These are phyloP conservation scores for Synanthedon formicaeformis DNA, from an alignment of 2,888 invertebrate species.

Conservation along the genomic window DNA sequence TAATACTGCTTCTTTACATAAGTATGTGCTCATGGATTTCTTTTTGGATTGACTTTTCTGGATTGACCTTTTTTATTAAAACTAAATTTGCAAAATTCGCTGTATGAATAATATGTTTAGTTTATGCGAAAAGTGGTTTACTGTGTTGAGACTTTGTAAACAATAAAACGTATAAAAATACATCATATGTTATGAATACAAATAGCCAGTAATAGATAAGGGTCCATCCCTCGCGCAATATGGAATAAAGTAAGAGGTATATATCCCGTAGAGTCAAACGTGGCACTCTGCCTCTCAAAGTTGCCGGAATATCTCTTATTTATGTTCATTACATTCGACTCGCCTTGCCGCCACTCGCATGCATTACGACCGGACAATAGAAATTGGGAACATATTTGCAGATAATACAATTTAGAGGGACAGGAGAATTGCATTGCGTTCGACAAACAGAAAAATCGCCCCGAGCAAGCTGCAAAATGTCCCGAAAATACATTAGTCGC, in stretches of 20 bases:
- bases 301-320: conserved; percentile 41
- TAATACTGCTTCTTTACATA: too few species aligned
- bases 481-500: conserved; percentile 68
- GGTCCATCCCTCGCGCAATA: conserved; percentile 5
- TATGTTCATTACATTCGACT: conserved; percentile 55
- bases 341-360: conserved; percentile 33
- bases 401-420: conserved; percentile 63
- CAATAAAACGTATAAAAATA: conserved; percentile 1
- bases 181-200: conserved; percentile 9
- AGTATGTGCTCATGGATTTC: too few species aligned
- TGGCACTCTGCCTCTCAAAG: conserved; percentile 23
- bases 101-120: too few species aligned
- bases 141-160: not conserved
- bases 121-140: not conserved
- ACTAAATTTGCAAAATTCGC: too few species aligned
- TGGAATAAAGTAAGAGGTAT: conserved; percentile 27
- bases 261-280: conserved; percentile 16
- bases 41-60: too few species aligned
- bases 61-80: too few species aligned
- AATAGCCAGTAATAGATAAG: conserved; percentile 10
- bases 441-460: conserved; percentile 66
- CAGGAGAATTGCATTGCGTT: conserved; percentile 44
- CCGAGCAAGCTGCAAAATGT: conserved; percentile 68
- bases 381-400: conserved; percentile 68
- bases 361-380: conserved; percentile 53